Evolutionary conservation across 2,113 vertebrate species (phyloP).

Genomic region (Toxotes jaculatrix): DNA sequence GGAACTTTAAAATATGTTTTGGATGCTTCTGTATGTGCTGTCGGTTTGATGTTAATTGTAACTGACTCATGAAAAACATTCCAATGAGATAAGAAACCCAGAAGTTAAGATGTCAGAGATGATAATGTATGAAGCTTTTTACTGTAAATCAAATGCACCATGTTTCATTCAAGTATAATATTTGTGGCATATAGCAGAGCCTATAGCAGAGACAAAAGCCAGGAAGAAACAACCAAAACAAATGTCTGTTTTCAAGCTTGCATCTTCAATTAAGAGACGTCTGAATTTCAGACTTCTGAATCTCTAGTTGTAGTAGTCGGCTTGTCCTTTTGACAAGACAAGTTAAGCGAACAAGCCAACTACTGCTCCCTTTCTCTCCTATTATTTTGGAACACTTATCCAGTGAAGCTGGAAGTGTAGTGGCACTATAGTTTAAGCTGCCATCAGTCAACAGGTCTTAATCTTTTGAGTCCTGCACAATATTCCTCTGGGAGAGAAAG

Average conservation of each 20-base stretch:
- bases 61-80: not conserved
- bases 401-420: slow-evolving; percentile 65
- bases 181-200: not conserved
- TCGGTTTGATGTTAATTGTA: not conserved
- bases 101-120: not conserved
- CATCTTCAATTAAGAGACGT: not conserved
- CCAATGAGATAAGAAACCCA: not conserved
- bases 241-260: not conserved
- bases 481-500: slow-evolving; percentile 71
- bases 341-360: slow-evolving; percentile 30
- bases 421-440: slow-evolving; percentile 76
- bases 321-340: slow-evolving; percentile 9
- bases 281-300: not conserved
- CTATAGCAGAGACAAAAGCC: slow-evolving; percentile 3
- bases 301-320: not conserved
- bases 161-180: too few relatives aligned
- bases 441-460: slow-evolving; percentile 83
- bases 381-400: slow-evolving; percentile 58
- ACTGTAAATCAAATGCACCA: not conserved
- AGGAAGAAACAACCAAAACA: not conserved
- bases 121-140: not conserved
- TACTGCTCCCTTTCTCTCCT: slow-evolving; percentile 22
- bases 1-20: not conserved
- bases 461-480: slow-evolving; percentile 80
- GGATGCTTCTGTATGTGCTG: not conserved